phyloP scores from a whole-genome alignment of 2,113 vertebrate genomes.

The Tachycineta bicolor region DNA sequence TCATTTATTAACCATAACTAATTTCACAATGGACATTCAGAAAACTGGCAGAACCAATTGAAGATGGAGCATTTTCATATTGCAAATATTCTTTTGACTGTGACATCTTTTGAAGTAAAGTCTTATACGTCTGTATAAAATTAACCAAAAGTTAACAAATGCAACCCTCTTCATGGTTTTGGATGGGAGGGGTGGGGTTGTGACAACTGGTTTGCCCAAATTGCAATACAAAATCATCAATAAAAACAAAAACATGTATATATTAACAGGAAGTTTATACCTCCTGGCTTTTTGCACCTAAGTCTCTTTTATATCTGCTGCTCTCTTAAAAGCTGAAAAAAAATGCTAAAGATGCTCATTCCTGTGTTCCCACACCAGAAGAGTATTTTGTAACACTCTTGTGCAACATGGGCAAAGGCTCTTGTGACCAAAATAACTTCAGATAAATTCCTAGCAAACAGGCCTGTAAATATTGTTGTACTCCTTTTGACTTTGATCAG shows the following conservation, averaged over 20 bases:
- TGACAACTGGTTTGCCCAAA: not conserved
- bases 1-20: not conserved
- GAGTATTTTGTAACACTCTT: not conserved
- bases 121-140: not conserved
- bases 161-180: not conserved
- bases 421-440: not conserved
- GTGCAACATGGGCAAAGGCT: not conserved
- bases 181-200: not conserved
- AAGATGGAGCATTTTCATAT: not conserved
- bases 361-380: not conserved
- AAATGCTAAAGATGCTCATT: not conserved
- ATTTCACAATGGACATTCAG: not conserved
- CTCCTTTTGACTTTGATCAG: not conserved
- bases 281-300: fast-evolving
- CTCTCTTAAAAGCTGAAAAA: not conserved
- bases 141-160: not conserved
- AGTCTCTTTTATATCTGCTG: not conserved
- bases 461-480: not conserved
- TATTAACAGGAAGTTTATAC: not conserved
- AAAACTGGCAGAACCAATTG: not conserved
- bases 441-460: not conserved
- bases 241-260: not conserved
- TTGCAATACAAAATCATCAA: not conserved
- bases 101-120: not conserved
- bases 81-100: not conserved